Conservation (phyloP, 2,113 vertebrate species). For the Hippocampus barbouri region DNA sequence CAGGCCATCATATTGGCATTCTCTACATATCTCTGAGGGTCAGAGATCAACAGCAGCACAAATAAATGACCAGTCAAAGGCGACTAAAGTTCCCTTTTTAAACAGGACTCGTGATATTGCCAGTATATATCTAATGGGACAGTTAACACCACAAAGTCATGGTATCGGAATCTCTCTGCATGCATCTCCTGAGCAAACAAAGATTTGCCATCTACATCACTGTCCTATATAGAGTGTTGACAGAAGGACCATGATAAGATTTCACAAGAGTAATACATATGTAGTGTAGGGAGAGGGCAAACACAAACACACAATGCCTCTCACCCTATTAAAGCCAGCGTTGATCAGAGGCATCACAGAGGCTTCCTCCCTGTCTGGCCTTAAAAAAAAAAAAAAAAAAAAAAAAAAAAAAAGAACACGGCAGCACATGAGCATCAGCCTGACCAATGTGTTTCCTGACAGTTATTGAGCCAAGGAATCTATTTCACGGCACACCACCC, state of each 20-base stretch:
- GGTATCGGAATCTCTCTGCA: not conserved
- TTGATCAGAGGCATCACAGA: constrained; percentile 89
- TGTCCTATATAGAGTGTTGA: constrained; percentile 17
- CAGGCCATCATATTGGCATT: constrained; percentile 92
- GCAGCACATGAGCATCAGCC: constrained; percentile 11
- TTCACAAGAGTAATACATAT: constrained; percentile 23
- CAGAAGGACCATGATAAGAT: constrained; percentile 8
- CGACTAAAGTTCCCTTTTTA: constrained; percentile 3
- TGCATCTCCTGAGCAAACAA: constrained; percentile 23
- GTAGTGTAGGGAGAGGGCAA: constrained; percentile 6
- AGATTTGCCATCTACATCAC: constrained; percentile 15
- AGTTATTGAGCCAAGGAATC: no score
- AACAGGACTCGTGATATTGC: not conserved
- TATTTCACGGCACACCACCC: no score
- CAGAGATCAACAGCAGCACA: constrained; percentile 32
- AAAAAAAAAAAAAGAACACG: constrained; percentile 14
- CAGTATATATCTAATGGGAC: not conserved
- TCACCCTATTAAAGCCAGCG: constrained; percentile 94
- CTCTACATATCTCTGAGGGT: constrained; percentile 86
- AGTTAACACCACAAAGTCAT: not conserved
- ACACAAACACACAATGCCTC: constrained; percentile 34
- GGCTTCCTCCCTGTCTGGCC: constrained; percentile 89
- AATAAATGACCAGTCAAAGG: constrained; percentile 27
- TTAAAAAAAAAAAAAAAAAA: constrained; percentile 55
- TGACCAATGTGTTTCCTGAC: no score